Conservation (phyloP, 2,113 vertebrate species). For the Cyanoramphus novaezelandiae region DNA sequence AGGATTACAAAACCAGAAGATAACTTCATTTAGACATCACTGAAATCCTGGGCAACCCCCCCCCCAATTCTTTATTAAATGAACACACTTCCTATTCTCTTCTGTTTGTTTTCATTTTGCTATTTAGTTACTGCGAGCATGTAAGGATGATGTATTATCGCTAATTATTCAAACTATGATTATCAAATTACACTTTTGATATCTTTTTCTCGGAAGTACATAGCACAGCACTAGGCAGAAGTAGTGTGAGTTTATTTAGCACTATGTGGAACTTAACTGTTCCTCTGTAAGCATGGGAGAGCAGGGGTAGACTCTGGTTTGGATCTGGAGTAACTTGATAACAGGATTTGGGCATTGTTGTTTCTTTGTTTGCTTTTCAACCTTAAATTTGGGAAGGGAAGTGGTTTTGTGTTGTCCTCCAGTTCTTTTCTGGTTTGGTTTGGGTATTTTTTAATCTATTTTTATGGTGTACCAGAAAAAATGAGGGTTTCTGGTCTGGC, state of each 20-base stretch:
- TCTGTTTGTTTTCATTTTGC: background rate
- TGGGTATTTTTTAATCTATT: background rate
- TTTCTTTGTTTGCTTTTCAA: slow-evolving; percentile 17
- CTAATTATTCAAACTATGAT: background rate
- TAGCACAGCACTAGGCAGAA: background rate
- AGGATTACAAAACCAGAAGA: background rate
- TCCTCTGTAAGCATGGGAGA: background rate
- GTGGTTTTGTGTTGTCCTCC: background rate
- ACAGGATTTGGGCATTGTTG: background rate
- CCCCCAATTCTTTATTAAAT: background rate
- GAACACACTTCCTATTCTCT: background rate
- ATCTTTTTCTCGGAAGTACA: background rate
- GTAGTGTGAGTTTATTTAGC: background rate
- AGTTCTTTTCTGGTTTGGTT: background rate
- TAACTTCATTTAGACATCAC: background rate
- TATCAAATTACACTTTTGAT: background rate
- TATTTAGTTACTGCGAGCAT: background rate
- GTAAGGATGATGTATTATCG: background rate
- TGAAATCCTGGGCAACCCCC: background rate
- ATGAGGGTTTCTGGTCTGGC: background rate
- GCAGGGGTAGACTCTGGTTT: background rate
- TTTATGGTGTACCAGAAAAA: background rate
- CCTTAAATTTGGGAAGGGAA: background rate
- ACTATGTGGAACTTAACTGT: background rate
- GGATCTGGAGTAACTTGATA: background rate